Conservation (phyloP, 2,113 vertebrate genomes). For the Tragulus kanchil region DNA sequence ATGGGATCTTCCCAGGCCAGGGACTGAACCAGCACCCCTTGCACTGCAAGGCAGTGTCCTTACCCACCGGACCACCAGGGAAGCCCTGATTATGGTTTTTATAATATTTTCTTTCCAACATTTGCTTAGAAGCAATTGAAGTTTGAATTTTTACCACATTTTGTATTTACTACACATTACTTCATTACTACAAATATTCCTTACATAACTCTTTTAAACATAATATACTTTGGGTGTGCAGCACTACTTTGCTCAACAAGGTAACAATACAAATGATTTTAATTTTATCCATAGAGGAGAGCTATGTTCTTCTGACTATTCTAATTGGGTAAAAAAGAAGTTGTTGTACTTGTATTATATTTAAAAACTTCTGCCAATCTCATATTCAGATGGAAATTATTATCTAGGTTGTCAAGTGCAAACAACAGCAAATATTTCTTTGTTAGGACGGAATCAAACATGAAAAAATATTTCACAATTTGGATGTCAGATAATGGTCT, state of each 20-base stretch:
- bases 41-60: no score
- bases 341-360: not conserved
- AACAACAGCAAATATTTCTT: not conserved
- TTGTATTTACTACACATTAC: not conserved
- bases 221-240: not conserved
- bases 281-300: not conserved
- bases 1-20: no score
- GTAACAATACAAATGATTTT: not conserved
- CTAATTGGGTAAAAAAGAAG: not conserved
- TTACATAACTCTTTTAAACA: not conserved
- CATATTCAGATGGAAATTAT: not conserved
- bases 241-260: not conserved
- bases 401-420: not conserved
- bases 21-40: no score
- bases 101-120: no score
- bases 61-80: no score
- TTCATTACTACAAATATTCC: not conserved
- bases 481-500: not conserved
- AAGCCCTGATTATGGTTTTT: no score
- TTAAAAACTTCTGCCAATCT: not conserved
- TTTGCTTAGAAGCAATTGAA: not conserved
- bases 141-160: not conserved
- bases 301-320: not conserved
- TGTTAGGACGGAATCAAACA: not conserved
- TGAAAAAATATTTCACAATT: not conserved